phyloP scores from a whole-genome alignment of 2,113 vertebrate genomes.

The Pristiophorus japonicus region DNA sequence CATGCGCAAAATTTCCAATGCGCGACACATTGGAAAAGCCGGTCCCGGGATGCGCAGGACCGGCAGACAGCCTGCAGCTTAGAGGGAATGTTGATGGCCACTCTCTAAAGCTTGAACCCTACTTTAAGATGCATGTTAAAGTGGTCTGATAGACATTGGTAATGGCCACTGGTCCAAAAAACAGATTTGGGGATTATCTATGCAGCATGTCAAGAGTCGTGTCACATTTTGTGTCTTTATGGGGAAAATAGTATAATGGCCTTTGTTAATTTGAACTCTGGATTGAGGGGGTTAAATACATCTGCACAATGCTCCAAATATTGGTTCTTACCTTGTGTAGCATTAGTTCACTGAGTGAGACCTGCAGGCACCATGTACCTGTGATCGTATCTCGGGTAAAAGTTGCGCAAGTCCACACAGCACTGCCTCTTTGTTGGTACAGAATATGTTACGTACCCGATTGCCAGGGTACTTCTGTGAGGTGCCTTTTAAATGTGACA shows the following conservation, averaged over 20 bases:
- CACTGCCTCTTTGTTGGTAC: background rate
- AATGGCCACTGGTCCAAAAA: background rate
- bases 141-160: background rate
- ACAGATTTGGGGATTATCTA: background rate
- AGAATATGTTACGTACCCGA: background rate
- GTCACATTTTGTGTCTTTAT: background rate
- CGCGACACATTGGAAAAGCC: too few relatives aligned
- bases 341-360: background rate
- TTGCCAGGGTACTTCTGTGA: slow-evolving; percentile 31
- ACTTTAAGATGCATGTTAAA: background rate
- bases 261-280: background rate
- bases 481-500: slow-evolving; percentile 37
- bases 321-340: background rate
- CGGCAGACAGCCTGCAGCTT: too few relatives aligned
- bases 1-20: too few relatives aligned
- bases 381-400: background rate
- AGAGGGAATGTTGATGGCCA: too few relatives aligned
- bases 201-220: background rate
- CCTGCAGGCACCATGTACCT: too few relatives aligned
- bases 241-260: too few relatives aligned
- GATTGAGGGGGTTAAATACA: slow-evolving; percentile 2
- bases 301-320: background rate
- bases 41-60: too few relatives aligned
- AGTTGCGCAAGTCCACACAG: background rate
- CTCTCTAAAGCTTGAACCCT: background rate